Base-by-base conservation (phyloP, 2,888 invertebrate species). In the Lobophora halterata region DNA sequence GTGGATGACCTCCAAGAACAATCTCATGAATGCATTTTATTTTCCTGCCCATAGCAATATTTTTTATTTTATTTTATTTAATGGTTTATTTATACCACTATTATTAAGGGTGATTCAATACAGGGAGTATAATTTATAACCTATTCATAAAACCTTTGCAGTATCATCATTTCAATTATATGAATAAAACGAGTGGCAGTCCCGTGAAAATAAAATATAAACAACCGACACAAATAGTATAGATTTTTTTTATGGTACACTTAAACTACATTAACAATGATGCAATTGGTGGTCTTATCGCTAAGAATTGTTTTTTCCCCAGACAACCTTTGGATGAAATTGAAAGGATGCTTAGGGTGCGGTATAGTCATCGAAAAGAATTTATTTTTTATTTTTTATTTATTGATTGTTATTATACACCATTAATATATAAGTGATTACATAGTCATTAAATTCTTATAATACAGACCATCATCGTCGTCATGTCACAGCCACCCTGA, bases 71-170 rank as follows among this genome's bases (percentile, higher is more conserved):
- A 7, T 19, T 24, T 24, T 12, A 7, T 11, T 14, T 12, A 10
- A 20, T 14, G 10, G 21, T 21, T 20, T 19, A 20, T 34, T 11
- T 32, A 25, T 27, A 28, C 33, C 31, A 23, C 48, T 48, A 42
- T 41, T 42, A 53, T 48, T 48, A 53, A 7, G 36, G 33, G 50
- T 35, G 48, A 48, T 50, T 50, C 50, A 53, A 53, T 50, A 46
- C 46, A 37, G 31, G 39, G 43, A 29, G 23, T 46, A 30, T 38
- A 46, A 53, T 46, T 48, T 50, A 53, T 40, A 30, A 28, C 37
- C 50, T 37, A 53, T 53, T 53, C 50, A 53, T 46, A 48, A 46
- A 50, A 41, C 43, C 39, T 39, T 36, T 46, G 38, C 31, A 32
- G 39, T 26, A 16, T 4, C 26, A 24, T 18, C 14, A 23, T 43